phyloP scores from a whole-genome alignment of 2,888 invertebrate species.

The Dusona sp. region DNA sequence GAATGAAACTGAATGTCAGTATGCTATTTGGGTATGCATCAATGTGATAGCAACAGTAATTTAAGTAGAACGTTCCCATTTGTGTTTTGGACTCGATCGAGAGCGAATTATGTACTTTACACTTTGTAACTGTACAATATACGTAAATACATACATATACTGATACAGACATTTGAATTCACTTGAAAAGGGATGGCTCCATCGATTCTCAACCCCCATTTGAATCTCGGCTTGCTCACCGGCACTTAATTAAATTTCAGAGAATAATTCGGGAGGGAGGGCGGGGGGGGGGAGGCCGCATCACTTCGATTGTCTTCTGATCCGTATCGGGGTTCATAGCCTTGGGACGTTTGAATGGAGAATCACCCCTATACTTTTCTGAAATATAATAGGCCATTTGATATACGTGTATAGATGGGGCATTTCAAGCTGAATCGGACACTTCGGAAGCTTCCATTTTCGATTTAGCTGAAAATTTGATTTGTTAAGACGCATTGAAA shows the following conservation, averaged over 20 bases:
- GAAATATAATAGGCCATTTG: too few species aligned
- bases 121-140: not conserved
- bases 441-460: too few species aligned
- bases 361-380: not conserved
- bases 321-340: conserved; percentile 57
- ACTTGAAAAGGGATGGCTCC: not conserved
- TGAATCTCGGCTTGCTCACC: conserved; percentile 49
- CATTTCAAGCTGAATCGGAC: too few species aligned
- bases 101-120: conserved; percentile 2
- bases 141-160: not conserved
- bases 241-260: conserved; percentile 63
- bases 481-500: too few species aligned
- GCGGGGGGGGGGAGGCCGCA: conserved; percentile 37
- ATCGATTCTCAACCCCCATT: not conserved
- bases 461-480: too few species aligned
- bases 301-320: conserved; percentile 62
- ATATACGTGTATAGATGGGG: too few species aligned
- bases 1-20: not conserved
- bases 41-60: not conserved
- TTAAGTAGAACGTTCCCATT: not conserved
- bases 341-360: conserved; percentile 7
- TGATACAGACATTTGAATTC: not conserved
- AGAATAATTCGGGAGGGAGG: not conserved
- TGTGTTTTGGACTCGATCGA: not conserved
- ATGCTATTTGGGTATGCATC: not conserved